phyloP scores from a whole-genome alignment of 2,797 vertebrate genomes.

The Amblyraja radiata region DNA sequence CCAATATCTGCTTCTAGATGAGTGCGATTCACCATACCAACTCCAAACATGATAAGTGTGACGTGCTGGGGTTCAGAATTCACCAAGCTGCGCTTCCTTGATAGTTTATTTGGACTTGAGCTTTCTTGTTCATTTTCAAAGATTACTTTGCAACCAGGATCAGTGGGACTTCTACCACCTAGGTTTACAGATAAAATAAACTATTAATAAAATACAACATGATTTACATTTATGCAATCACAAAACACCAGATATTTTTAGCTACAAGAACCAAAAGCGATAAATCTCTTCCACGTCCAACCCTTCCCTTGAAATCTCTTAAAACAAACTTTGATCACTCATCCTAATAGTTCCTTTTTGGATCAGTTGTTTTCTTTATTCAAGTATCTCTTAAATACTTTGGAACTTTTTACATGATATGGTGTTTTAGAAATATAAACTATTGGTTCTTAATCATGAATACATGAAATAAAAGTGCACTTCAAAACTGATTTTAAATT shows the following conservation, averaged over 20 bases:
- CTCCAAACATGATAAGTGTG: conserved; percentile 90
- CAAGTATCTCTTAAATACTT: not conserved
- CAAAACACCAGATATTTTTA: not conserved
- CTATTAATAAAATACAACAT: not conserved
- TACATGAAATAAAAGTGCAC: not conserved
- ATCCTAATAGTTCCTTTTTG: not conserved
- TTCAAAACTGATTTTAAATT: not conserved
- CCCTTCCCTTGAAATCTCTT: not conserved
- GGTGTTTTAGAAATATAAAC: not conserved
- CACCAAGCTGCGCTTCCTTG: conserved; percentile 81
- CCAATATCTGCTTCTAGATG: conserved; percentile 97
- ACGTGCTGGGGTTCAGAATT: conserved; percentile 85
- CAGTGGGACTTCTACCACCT: conserved; percentile 71
- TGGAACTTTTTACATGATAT: not conserved
- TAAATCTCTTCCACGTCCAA: not conserved
- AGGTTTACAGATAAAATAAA: conserved; percentile 7
- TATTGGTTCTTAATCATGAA: not conserved
- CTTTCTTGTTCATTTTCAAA: conserved; percentile 88
- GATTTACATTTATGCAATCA: not conserved
- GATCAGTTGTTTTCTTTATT: not conserved
- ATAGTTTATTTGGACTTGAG: conserved; percentile 54
- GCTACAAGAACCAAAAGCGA: not conserved
- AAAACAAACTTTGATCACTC: not conserved
- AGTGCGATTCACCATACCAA: conserved; percentile 95
- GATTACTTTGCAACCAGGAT: conserved; percentile 76